Conservation (phyloP, 2,113 vertebrate genomes). For the Notarius lentiginosus region DNA sequence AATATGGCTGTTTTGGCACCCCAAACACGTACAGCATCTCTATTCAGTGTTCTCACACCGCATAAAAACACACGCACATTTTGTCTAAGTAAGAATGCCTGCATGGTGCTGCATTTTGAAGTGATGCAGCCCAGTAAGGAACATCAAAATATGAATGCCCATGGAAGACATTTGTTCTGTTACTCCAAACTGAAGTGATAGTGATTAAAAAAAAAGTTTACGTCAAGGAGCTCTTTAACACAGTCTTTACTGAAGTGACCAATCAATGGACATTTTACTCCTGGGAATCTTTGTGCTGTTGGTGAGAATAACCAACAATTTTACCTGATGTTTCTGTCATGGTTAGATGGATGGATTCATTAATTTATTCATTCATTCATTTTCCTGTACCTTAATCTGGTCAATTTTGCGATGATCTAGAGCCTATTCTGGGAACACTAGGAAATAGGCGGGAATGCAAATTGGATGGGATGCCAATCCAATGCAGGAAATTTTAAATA, state of each 20-base stretch:
- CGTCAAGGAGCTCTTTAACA: not conserved
- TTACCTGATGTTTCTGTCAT: not conserved
- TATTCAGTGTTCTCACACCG: not conserved
- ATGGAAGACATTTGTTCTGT: not conserved
- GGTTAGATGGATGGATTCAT: not conserved
- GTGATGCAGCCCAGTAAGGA: not conserved
- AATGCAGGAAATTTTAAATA: not conserved
- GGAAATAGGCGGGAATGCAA: not conserved
- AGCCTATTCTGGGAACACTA: not conserved
- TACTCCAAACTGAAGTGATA: not conserved
- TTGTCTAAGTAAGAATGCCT: not conserved
- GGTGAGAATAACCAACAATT: not conserved
- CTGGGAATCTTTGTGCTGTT: not conserved
- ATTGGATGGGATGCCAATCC: not conserved
- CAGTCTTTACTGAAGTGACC: not conserved
- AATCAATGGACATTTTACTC: not conserved
- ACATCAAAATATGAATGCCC: not conserved
- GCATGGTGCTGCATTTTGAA: not conserved
- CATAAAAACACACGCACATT: not conserved
- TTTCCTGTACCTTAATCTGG: not conserved
- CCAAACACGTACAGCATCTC: not conserved
- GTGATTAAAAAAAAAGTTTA: not conserved
- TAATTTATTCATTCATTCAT: not conserved
- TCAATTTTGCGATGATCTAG: not conserved
- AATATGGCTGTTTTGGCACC: not conserved